These are phyloP conservation scores for Endomychus coccineus DNA, from an alignment of 2,888 invertebrate genomes.

Conservation along the genomic window DNA sequence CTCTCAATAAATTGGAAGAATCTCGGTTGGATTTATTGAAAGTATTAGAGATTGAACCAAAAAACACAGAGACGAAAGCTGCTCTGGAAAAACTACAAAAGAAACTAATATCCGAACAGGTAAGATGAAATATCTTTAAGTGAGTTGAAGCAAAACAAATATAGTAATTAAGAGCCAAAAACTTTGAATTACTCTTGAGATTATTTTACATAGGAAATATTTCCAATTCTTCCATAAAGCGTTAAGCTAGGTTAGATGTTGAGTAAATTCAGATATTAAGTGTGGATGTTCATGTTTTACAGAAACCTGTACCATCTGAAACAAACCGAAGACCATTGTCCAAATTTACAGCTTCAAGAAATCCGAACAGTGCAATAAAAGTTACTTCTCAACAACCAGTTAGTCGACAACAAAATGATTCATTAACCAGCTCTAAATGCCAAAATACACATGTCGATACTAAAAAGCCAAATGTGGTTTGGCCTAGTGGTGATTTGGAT, in stretches of 20 bases:
- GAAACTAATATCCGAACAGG: slow-evolving; percentile 12
- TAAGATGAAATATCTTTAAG: slow-evolving; percentile 14
- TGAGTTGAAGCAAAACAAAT: too few species aligned
- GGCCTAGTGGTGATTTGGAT: slow-evolving; percentile 34
- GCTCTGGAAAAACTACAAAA: slow-evolving; percentile 49
- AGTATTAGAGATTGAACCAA: slow-evolving; percentile 69
- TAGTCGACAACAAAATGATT: not conserved
- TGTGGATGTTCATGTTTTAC: too few species aligned
- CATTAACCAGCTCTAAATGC: too few species aligned
- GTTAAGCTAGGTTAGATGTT: too few species aligned
- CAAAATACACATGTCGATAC: slow-evolving; percentile 34
- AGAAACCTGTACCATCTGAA: too few species aligned
- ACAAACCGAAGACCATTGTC: slow-evolving; percentile 26
- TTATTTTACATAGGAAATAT: too few species aligned
- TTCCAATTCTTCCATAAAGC: too few species aligned
- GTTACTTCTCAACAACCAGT: slow-evolving; percentile 8
- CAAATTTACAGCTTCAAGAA: slow-evolving; percentile 10
- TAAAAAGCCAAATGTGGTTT: slow-evolving; percentile 36
- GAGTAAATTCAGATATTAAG: too few species aligned
- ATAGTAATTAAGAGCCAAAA: too few species aligned
- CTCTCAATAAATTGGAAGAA: slow-evolving; percentile 60
- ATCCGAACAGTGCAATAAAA: slow-evolving; percentile 20
- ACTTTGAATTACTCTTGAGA: too few species aligned
- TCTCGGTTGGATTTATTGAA: slow-evolving; percentile 66
- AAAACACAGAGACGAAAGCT: slow-evolving; percentile 60